phyloP scores from a whole-genome alignment of 2,113 vertebrate genomes.

The Electrona antarctica region DNA sequence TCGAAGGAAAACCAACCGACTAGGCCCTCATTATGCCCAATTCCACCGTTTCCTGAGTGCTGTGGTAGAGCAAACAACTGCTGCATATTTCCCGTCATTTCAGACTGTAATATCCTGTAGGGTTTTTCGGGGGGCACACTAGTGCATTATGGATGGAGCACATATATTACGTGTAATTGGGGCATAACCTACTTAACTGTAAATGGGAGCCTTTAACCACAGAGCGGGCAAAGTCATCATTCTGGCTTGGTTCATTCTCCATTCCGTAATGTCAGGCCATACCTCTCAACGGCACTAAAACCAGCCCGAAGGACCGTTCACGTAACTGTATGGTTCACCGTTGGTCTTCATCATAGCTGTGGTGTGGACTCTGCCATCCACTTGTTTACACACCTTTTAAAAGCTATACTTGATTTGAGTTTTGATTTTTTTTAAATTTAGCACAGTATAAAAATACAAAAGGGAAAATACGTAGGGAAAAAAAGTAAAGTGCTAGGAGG shows the following conservation, averaged over 20 bases:
- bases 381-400: too few species aligned
- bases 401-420: too few species aligned
- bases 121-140: not conserved
- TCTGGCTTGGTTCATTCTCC: conserved; percentile 30
- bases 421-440: too few species aligned
- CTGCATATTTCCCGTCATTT: conserved; percentile 16
- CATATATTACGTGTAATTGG: conserved; percentile 1
- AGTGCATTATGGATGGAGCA: conserved; percentile 29
- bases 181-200: conserved; percentile 26
- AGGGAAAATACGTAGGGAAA: too few species aligned
- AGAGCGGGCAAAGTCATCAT: conserved; percentile 40
- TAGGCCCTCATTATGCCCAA: conserved; percentile 21
- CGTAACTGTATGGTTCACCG: too few species aligned
- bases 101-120: conserved; percentile 27
- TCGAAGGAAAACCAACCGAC: conserved; percentile 29
- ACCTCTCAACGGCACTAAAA: conserved; percentile 31
- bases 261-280: conserved; percentile 28
- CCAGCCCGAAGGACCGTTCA: not conserved
- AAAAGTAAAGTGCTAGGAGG: too few species aligned
- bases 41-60: conserved; percentile 10
- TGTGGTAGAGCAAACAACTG: conserved; percentile 27
- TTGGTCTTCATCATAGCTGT: too few species aligned
- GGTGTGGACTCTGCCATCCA: too few species aligned
- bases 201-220: conserved; percentile 31
- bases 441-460: too few species aligned